phyloP scores from a whole-genome alignment of 2,888 invertebrate species.

The Andrena bicolor region DNA sequence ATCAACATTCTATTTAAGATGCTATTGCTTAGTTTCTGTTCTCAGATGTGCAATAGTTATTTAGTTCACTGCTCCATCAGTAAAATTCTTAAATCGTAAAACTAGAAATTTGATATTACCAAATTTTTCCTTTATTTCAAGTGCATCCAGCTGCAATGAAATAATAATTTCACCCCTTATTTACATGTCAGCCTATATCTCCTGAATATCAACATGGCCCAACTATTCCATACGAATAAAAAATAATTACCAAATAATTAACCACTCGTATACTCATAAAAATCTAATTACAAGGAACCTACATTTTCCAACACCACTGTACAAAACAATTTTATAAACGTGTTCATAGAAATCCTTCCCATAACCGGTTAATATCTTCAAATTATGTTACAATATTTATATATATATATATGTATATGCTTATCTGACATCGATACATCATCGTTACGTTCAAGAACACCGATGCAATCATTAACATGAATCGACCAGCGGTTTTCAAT shows the following conservation, averaged over 20 bases:
- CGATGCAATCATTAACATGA: slow-evolving; percentile 11
- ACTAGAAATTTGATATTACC: too few relatives aligned
- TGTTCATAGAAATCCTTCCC: slow-evolving; percentile 26
- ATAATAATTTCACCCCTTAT: background rate
- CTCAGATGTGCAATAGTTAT: background rate
- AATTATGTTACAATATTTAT: slow-evolving; percentile 49
- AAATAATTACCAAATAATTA: slow-evolving; percentile 4
- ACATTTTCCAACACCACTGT: slow-evolving; percentile 43
- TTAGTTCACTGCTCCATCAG: background rate
- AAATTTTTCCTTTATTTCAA: too few relatives aligned
- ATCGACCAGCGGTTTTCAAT: slow-evolving; percentile 18
- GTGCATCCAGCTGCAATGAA: background rate
- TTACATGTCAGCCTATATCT: background rate
- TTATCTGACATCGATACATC: slow-evolving; percentile 8
- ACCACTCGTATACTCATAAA: slow-evolving; percentile 5
- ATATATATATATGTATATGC: slow-evolving; percentile 10
- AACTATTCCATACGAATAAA: background rate
- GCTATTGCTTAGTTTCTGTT: background rate
- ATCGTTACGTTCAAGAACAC: slow-evolving; percentile 11
- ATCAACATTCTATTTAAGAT: background rate
- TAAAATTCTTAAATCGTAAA: background rate
- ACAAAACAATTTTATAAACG: slow-evolving; percentile 19
- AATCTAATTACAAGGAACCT: slow-evolving; percentile 10
- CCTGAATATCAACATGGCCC: background rate
- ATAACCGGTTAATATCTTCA: slow-evolving; percentile 45